These are phyloP conservation scores for Ramphastos sulfuratus DNA, from an alignment of 2,113 vertebrate genomes.

Conservation along the genomic window DNA sequence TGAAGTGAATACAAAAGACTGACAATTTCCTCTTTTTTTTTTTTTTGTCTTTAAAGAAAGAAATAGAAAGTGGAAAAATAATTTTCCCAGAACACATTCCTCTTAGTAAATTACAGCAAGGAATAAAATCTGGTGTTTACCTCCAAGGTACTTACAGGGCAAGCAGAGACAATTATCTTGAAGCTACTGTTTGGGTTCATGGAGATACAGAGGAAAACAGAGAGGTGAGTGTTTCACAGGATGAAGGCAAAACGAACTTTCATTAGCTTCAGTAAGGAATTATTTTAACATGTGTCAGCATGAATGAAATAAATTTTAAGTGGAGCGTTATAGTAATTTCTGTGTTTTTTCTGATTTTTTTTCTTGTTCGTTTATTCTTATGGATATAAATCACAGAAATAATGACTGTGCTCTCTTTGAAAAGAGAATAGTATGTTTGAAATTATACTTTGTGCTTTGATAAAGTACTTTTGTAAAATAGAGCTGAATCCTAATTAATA, in stretches of 20 bases:
- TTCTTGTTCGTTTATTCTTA: not conserved
- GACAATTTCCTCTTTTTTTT: not conserved
- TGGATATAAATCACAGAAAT: not conserved
- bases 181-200: conserved; percentile 93
- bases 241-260: not conserved
- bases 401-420: not conserved
- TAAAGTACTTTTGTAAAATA: not conserved
- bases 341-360: not conserved
- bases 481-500: not conserved
- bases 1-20: not conserved
- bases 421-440: not conserved
- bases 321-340: not conserved
- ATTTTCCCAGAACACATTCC: conserved; percentile 94
- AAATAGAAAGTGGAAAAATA: conserved; percentile 85
- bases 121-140: conserved; percentile 89
- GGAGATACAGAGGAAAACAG: conserved; percentile 85
- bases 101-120: conserved; percentile 91
- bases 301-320: not conserved
- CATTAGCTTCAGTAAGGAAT: not conserved
- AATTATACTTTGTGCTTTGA: not conserved
- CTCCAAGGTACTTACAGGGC: conserved; percentile 93
- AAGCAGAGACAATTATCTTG: conserved; percentile 95
- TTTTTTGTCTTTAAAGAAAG: conserved; percentile 76
- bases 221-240: conserved; percentile 79
- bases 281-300: not conserved